phyloP scores from a whole-genome alignment of 2,797 vertebrate genomes.

The Rhinella marina region DNA sequence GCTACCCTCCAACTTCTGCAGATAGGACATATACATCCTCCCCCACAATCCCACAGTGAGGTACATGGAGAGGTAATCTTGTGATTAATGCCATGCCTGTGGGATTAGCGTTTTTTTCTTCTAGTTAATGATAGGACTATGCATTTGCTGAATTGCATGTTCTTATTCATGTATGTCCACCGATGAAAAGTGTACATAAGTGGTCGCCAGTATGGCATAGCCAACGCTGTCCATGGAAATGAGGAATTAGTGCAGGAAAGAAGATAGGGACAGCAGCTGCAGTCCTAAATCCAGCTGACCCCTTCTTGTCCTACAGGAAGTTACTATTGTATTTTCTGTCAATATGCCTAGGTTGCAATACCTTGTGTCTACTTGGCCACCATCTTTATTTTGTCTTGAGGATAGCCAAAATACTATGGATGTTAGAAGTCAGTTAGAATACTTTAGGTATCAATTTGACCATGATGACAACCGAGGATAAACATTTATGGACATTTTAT shows the following conservation, averaged over 20 bases:
- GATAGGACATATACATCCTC: constrained; percentile 8
- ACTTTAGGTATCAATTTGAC: too few species aligned
- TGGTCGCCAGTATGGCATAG: not conserved
- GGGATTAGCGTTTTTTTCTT: constrained; percentile 44
- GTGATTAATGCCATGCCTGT: constrained; percentile 44
- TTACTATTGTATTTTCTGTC: constrained; percentile 21
- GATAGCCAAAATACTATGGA: too few species aligned
- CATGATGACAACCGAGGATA: too few species aligned
- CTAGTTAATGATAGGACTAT: not conserved
- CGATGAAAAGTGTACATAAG: constrained; percentile 10
- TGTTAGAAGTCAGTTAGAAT: too few species aligned
- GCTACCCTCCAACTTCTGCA: not conserved
- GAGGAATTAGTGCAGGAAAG: constrained; percentile 58
- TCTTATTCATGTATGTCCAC: constrained; percentile 60
- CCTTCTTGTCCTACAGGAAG: constrained; percentile 35
- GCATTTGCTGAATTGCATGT: constrained; percentile 56
- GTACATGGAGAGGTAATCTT: constrained; percentile 22
- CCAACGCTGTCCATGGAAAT: constrained; percentile 57
- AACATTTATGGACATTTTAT: not conserved
- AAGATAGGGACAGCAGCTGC: constrained; percentile 60
- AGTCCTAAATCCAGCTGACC: constrained; percentile 57
- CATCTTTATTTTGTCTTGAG: not conserved
- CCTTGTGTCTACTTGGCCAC: not conserved
- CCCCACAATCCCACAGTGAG: constrained; percentile 35
- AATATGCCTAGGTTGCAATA: not conserved